Base-by-base conservation (phyloP, 1,140 invertebrate species). In the Sesamia nonagrioides region DNA sequence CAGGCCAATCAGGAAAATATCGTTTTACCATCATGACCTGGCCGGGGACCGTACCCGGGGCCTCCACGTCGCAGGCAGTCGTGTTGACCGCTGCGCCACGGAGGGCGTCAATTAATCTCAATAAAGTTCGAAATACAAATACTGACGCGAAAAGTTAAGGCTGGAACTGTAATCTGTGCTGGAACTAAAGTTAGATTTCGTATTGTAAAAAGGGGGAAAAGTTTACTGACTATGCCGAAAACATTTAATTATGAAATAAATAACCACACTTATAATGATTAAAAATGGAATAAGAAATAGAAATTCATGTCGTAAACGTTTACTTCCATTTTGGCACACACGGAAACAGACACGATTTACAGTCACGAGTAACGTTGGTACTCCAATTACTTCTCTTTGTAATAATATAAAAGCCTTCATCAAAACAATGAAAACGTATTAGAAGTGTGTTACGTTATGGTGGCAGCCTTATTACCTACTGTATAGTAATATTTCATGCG, bases 301-400 rank as follows among this genome's bases (percentile, higher is more conserved):
- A 48, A 68, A 68, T 40, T 68, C 11, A 6, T 27, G 18, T 48
- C 1, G n/a, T 68, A 48, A 21, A 68, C 63, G 42, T 68, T 68
- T 48, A 48, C 45, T 8, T 35, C 33, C 37, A 17, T 68, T 68
- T 68, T 33, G 13, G 63, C 13, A 27, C 63, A 68, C 21, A 68
- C 63, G 63, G 63, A 71, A 50, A 35, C 48, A 21, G 27, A 50
- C 45, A 52, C 68, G n/a, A 37, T 5, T 18, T 18, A 60, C 35
- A 2, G 48, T 48, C 45, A 68, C 42, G 18, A 72, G 69, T 68
- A 17, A 72, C 69, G 27, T 48, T 50, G 50, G 35, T 17, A 45
- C 37, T n/a, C 54, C 71, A 73, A 60, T 73, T 60, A 68, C 40
- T 27, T 27, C 52, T n/a, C 45, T 7, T 60, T 18, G 54, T 73